A percentile compares a stretch with the other conserved stretches of the same genome.
Evolutionary conservation across 1,140 invertebrate species (phyloP).

Genomic region (Sminthurinus signatus): DNA sequence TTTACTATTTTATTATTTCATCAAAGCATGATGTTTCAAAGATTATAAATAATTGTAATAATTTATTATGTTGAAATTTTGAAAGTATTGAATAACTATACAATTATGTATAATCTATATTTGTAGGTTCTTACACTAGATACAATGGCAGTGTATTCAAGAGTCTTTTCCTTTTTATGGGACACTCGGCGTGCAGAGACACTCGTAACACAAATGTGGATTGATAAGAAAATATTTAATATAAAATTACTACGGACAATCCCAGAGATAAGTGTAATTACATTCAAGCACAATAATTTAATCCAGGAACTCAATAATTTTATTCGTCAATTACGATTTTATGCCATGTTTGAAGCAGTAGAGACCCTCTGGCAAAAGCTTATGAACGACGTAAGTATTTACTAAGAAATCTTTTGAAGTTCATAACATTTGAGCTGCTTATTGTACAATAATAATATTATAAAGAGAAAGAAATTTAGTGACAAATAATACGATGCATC

Average conservation of each 20-base stretch:
- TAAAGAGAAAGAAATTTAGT: too few species aligned
- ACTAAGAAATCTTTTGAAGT: background rate
- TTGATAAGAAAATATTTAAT: constrained; percentile 5
- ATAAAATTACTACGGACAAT: background rate
- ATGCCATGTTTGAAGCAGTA: constrained; percentile 13
- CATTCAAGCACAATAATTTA: background rate
- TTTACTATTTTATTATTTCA: background rate
- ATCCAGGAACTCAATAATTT: constrained; percentile 1
- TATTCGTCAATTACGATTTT: background rate
- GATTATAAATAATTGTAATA: too few species aligned
- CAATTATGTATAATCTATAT: too few species aligned
- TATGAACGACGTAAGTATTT: background rate
- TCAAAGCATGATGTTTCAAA: too few species aligned
- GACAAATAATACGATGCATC: background rate
- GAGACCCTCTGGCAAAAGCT: constrained; percentile 7
- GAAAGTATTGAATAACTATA: too few species aligned
- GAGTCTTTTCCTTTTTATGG: constrained; percentile 9
- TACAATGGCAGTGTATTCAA: background rate
- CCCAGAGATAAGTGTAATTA: background rate
- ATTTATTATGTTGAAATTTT: too few species aligned
- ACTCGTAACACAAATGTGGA: background rate
- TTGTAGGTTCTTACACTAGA: constrained; percentile 3
- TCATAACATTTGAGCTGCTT: background rate
- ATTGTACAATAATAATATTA: background rate
- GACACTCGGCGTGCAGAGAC: background rate